Conservation (phyloP, 2,113 vertebrate species). For the Lichenostomus cassidix region DNA sequence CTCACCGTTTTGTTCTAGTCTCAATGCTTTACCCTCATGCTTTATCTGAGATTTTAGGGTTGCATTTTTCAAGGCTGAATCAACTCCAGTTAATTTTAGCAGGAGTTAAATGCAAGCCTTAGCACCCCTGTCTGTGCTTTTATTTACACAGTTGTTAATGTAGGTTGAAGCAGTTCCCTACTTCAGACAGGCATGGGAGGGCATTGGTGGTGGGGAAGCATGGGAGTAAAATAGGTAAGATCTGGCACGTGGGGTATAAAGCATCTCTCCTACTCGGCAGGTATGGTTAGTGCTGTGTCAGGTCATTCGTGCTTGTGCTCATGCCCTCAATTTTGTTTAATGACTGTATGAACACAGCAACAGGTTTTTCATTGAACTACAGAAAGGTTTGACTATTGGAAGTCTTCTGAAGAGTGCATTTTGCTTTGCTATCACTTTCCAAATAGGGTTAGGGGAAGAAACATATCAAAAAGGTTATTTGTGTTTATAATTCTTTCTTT, state of each 20-base stretch:
- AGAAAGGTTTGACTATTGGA: not conserved
- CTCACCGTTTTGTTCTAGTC: not conserved
- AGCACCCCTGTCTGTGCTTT: not conserved
- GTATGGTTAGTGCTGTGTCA: not conserved
- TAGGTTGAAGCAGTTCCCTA: not conserved
- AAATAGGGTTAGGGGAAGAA: not conserved
- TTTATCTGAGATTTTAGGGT: constrained; percentile 2
- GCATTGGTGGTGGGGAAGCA: not conserved
- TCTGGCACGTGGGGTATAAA: not conserved
- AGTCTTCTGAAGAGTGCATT: not conserved
- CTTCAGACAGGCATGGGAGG: not conserved
- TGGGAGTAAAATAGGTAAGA: not conserved
- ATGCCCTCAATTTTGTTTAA: not conserved
- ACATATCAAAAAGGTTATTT: not conserved
- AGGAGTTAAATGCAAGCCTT: not conserved
- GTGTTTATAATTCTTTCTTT: not conserved
- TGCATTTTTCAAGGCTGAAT: constrained; percentile 19
- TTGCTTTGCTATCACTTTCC: not conserved
- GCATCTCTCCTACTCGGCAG: not conserved
- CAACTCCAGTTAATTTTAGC: constrained; percentile 2
- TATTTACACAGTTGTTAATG: not conserved
- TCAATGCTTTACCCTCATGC: not conserved
- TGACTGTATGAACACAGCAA: not conserved
- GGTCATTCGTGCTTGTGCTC: not conserved
- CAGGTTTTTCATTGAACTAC: not conserved